These are phyloP conservation scores for Heterocephalus glaber DNA, from an alignment of 2,113 vertebrate genomes.

Conservation along the genomic window DNA sequence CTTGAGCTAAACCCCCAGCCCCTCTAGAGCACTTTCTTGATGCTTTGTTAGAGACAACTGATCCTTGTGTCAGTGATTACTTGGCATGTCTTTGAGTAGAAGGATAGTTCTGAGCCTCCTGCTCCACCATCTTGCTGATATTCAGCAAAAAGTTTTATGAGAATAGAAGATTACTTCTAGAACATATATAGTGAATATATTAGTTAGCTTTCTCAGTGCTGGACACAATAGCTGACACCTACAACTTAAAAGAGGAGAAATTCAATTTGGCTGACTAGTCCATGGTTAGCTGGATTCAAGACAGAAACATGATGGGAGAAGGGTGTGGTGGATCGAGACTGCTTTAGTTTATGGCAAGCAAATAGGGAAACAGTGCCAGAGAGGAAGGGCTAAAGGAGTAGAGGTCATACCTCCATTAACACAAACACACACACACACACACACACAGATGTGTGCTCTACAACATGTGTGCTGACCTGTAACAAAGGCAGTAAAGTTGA, in stretches of 20 bases:
- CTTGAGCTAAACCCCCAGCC: too few species aligned
- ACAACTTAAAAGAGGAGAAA: neutral
- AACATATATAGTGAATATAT: neutral
- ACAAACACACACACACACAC: neutral
- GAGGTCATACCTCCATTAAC: neutral
- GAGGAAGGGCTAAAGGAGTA: neutral
- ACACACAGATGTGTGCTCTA: neutral
- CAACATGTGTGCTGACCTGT: neutral
- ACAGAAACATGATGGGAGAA: neutral
- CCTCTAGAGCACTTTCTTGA: neutral
- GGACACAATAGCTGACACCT: neutral
- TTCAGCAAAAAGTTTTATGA: neutral
- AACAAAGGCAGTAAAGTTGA: neutral
- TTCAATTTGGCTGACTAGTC: neutral
- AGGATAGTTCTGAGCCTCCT: neutral
- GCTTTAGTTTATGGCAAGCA: neutral
- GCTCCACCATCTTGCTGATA: neutral
- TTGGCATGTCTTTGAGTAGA: neutral
- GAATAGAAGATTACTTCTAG: neutral
- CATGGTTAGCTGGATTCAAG: neutral
- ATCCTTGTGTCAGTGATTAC: neutral
- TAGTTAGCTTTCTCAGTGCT: neutral
- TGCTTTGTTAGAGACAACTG: neutral
- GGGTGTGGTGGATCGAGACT: neutral
- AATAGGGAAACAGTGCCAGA: neutral